Base-by-base conservation (phyloP, 2,797 vertebrate genomes). In the Pitangus sulphuratus region DNA sequence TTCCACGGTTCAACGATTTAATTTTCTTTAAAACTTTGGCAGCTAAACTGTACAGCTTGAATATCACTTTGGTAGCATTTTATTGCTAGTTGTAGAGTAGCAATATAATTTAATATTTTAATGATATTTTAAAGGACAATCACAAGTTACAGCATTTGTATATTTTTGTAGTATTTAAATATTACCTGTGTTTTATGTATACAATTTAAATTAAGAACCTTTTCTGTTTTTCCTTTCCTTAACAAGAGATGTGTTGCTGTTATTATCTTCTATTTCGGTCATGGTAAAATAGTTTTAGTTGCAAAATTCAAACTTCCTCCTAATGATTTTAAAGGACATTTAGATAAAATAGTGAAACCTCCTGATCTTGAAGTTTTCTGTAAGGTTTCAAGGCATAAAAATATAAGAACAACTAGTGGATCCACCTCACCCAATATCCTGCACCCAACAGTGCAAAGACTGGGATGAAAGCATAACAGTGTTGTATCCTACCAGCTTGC, bases 11-110 rank as follows among this genome's bases (percentile, higher is more conserved):
- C 92, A 87, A 53, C 5, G 2, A 51, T 79, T 93, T 82, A 40
- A 92, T 84, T 91, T 93, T 90, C 74, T 87, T 90, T 79, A 90
- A 92, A 94, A 94, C 90, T 93, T 70, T 89, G 88, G 77, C 92
- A 97, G 77, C 51, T 79, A 58, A 93, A 82, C 72, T 35, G 19
- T 50, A 47, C 62, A 84, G 84, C 88, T 70, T 92, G 62, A 93
- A 47, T 82, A 90, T 39, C 44, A 85, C 84, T 88, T 76, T n/a
- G 42, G 60, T 62, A 82, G 80, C 51, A 72, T 72, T 90, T 94
- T 81, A 78, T 24, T 47, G 14, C 35, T 78, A 66, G 30, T 5
- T 57, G 24, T 8, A 60, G 31, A 85, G 66, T 3, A 68, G 40
- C 21, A 80, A 75, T 71, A 28, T 37, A 48, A 4, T 39, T 6